These are phyloP conservation scores for Melanophora roralis DNA, from an alignment of 2,888 invertebrate species.

Conservation along the genomic window DNA sequence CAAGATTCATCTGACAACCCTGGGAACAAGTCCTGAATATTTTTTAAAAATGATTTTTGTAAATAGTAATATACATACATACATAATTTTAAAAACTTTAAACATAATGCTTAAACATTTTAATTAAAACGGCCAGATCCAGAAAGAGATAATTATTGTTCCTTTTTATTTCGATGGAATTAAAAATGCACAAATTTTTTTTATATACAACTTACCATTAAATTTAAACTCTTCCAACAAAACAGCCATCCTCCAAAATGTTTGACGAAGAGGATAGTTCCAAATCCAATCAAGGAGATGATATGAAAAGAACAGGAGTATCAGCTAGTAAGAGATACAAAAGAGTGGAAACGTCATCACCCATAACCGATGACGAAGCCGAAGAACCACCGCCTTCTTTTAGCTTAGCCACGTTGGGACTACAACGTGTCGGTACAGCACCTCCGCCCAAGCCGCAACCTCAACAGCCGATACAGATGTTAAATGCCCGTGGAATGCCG, in stretches of 20 bases:
- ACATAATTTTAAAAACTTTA: no score
- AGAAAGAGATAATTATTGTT: no score
- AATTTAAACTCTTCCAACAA: background rate
- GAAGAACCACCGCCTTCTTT: slow-evolving; percentile 85
- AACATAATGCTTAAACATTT: no score
- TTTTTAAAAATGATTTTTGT: no score
- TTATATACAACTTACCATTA: background rate
- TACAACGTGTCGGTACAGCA: slow-evolving; percentile 88
- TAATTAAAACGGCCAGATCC: no score
- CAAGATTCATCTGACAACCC: no score
- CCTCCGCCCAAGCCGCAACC: slow-evolving; percentile 84
- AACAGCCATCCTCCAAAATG: slow-evolving; percentile 27
- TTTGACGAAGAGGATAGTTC: slow-evolving; percentile 52
- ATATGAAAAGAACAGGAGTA: background rate
- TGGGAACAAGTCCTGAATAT: no score
- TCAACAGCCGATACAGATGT: slow-evolving; percentile 85
- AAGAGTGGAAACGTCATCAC: slow-evolving; percentile 50
- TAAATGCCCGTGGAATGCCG: slow-evolving; percentile 93
- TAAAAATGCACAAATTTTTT: slow-evolving; percentile 35
- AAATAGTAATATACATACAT: no score
- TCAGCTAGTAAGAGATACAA: slow-evolving; percentile 32
- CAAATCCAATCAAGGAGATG: slow-evolving; percentile 12
- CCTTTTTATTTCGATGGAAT: background rate
- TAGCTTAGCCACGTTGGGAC: slow-evolving; percentile 87
- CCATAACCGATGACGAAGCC: slow-evolving; percentile 79